A percentile compares a stretch with the other conserved stretches of the same genome.
Conservation (phyloP, 2,888 invertebrate genomes). For the Andricus quercusramuli region DNA sequence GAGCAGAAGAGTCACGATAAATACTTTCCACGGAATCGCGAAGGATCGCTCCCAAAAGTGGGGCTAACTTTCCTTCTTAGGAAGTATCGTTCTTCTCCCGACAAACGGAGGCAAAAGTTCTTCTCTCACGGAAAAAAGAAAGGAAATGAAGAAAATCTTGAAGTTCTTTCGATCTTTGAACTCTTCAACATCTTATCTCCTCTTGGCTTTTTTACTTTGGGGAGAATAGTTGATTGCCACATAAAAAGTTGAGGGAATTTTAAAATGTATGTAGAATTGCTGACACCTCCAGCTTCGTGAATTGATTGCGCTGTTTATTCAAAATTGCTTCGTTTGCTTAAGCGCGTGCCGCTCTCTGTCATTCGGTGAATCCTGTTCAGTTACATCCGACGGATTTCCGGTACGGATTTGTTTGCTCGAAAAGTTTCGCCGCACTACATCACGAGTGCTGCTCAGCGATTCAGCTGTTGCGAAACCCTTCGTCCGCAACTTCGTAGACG, state of each 20-base stretch:
- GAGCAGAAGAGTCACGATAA: conserved; percentile 66
- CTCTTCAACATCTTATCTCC: background rate
- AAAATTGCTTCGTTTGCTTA: conserved; percentile 48
- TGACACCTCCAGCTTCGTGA: background rate
- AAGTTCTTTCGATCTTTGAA: conserved; percentile 12
- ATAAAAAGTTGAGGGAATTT: background rate
- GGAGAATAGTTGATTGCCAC: background rate
- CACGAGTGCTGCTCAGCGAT: conserved; percentile 69
- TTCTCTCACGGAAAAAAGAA: background rate
- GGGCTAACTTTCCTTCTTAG: conserved; percentile 18
- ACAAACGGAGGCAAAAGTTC: conserved; percentile 10
- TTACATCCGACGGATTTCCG: conserved; percentile 70
- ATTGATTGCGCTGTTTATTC: conserved; percentile 43
- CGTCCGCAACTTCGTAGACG: conserved; percentile 71
- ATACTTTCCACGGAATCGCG: conserved; percentile 63
- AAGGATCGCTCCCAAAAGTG: conserved; percentile 22
- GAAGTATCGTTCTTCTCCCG: background rate
- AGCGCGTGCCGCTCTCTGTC: conserved; percentile 58
- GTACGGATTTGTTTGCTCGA: conserved; percentile 76
- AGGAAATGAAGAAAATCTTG: conserved; percentile 15
- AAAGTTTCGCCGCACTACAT: conserved; percentile 75
- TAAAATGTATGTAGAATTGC: background rate
- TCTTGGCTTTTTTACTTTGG: background rate
- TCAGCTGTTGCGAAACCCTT: conserved; percentile 74
- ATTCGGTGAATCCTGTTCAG: conserved; percentile 61